Conservation (phyloP, 2,797 vertebrate genomes). For the Sternarchorhynchus goeldii region DNA sequence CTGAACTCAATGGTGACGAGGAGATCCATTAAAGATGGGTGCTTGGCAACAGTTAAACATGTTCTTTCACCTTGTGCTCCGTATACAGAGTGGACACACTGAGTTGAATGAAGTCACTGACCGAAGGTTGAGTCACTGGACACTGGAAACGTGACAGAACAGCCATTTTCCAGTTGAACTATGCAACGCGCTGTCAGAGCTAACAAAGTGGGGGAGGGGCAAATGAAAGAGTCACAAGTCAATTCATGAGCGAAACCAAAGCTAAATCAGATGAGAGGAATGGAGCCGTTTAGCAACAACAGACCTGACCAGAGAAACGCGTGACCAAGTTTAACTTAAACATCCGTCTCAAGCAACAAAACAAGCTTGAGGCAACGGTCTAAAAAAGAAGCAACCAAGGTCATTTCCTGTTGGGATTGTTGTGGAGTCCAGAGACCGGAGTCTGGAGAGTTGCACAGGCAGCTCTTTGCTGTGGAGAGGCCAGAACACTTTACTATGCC, state of each 20-base stretch:
- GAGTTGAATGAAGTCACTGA: background rate
- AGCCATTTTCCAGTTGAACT: background rate
- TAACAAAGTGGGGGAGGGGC: background rate
- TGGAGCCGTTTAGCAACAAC: background rate
- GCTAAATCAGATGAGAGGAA: background rate
- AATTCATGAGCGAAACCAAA: background rate
- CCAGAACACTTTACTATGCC: background rate
- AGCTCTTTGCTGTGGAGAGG: background rate
- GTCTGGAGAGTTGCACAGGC: background rate
- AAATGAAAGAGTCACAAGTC: slow-evolving; percentile 1
- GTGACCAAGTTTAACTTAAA: background rate
- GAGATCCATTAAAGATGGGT: background rate
- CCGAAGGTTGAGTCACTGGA: background rate
- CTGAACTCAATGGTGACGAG: background rate
- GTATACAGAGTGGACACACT: background rate
- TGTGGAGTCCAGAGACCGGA: background rate
- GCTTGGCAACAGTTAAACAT: background rate
- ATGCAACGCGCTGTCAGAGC: background rate
- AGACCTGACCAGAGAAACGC: slow-evolving; percentile 10
- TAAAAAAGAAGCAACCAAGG: background rate
- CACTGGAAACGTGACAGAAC: background rate
- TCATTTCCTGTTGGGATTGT: background rate
- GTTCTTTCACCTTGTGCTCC: background rate
- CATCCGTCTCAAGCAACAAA: background rate
- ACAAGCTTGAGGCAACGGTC: background rate